Conservation (phyloP, 1,140 invertebrate species). For the Drosophila ercepeae region DNA sequence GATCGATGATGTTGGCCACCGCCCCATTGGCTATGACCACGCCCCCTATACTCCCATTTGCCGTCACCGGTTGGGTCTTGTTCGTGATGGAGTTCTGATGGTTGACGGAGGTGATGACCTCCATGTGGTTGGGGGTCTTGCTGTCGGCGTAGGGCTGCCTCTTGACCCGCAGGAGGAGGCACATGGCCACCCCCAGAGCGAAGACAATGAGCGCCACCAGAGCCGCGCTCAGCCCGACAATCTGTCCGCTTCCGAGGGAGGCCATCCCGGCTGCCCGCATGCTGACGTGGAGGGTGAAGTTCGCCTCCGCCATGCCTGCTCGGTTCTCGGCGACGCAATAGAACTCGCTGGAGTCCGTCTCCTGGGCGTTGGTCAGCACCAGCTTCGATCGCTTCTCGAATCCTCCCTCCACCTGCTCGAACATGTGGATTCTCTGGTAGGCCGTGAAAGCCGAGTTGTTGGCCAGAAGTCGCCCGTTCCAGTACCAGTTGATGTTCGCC, state of each 20-base stretch:
- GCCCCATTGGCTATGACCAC: slow-evolving; percentile 79
- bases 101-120: slow-evolving; percentile 88
- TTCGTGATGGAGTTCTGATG: slow-evolving; percentile 84
- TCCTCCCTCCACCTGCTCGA: slow-evolving; percentile 88
- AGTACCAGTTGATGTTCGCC: slow-evolving; percentile 94
- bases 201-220: slow-evolving; percentile 91
- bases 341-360: slow-evolving; percentile 94
- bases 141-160: slow-evolving; percentile 89
- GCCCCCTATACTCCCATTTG: slow-evolving; percentile 84
- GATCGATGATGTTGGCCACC: slow-evolving; percentile 69
- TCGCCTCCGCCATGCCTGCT: slow-evolving; percentile 95
- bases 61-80: slow-evolving; percentile 84
- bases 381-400: slow-evolving; percentile 91
- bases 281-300: slow-evolving; percentile 93
- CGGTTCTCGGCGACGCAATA: slow-evolving; percentile 96
- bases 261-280: slow-evolving; percentile 90
- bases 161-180: slow-evolving; percentile 89
- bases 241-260: slow-evolving; percentile 92
- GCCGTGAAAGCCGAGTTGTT: slow-evolving; percentile 92
- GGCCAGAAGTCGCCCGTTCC: slow-evolving; percentile 91
- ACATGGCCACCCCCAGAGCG: slow-evolving; percentile 89
- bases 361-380: slow-evolving; percentile 93
- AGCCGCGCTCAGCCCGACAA: slow-evolving; percentile 92
- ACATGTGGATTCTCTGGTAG: slow-evolving; percentile 92
- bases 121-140: slow-evolving; percentile 89